Evolutionary conservation across 92 coral and sea anemone species (phyloP).

Genomic region (Porites rus): DNA sequence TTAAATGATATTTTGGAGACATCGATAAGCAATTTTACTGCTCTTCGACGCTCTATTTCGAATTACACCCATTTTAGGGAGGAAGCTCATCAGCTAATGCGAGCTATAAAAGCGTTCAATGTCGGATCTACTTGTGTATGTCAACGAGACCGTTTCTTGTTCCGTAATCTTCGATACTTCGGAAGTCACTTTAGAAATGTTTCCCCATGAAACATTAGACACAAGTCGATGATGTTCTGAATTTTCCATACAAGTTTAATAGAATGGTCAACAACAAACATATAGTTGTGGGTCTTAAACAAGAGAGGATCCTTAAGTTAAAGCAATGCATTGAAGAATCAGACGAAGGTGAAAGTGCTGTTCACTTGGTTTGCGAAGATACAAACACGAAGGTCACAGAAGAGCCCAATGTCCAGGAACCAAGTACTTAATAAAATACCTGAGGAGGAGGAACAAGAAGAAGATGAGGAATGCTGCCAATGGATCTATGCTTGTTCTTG

Average conservation of each 20-base stretch:
- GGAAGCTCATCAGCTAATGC: background rate
- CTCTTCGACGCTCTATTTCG: conserved; percentile 2
- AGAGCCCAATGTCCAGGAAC: background rate
- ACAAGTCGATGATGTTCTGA: background rate
- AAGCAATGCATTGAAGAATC: background rate
- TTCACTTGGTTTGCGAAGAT: conserved; percentile 1
- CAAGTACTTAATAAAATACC: background rate
- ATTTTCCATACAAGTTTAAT: background rate
- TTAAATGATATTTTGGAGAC: conserved; percentile 26
- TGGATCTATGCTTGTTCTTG: too few species aligned
- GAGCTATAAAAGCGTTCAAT: too few species aligned
- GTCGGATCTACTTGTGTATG: too few species aligned
- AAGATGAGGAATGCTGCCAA: too few species aligned
- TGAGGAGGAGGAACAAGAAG: too few species aligned
- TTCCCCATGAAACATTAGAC: conserved; percentile 3
- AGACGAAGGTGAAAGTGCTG: background rate
- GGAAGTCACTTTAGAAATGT: conserved; percentile 3
- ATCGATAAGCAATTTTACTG: conserved; percentile 15
- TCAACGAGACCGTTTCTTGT: too few species aligned
- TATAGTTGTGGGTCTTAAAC: conserved; percentile 5
- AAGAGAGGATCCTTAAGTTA: background rate
- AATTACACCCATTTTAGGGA: background rate
- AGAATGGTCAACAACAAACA: conserved; percentile 16
- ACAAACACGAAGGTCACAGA: background rate
- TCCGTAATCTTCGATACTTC: background rate